Base-by-base conservation (phyloP, 2,797 vertebrate genomes). In the Sebastes elongatus region DNA sequence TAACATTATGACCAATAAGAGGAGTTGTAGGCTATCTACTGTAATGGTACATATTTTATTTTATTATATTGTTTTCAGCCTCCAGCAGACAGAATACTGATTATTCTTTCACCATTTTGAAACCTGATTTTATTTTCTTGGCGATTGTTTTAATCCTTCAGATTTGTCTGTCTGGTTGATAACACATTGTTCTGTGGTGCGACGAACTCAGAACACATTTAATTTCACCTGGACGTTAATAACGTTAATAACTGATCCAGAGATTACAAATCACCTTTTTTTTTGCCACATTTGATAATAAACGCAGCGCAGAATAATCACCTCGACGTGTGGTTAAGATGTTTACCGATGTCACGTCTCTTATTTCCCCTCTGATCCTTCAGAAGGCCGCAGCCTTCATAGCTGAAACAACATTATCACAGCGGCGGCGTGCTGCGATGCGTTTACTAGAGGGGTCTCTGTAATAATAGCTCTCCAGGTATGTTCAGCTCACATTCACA, bases 381-480 rank as follows among this genome's bases (percentile, higher is more conserved):
- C 60, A 6, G 7, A 33, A 63, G 71, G 22, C 61, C 22, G 25
- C 68, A 11, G 57, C 64, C 66, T 7, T 71, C 71, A 18, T 7
- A 16, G 57, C 77, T 59, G 67, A 64, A 81, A 77, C 80, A 76
- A 57, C 72, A 65, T 84, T 76, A 83, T 86, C 78, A 85, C 64
- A 73, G 74, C 27, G 76, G 84, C 85, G 59, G 49, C 4, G n/a
- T 22, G 78, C 70, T 4, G 16, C 68, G 35, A 71, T 68, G 49
- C 73, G 68, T 76, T 84, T 81, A 81, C 73, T 18, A 63, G 18
- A 71, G 79, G 71, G 80, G 35, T 70, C 80, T 86, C 76, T 60
- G 60, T 82, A 81, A 83, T 72, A 59, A 38, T 38, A 38, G 77
- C 83, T 89, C 81, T 92, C 78, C 74, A 86, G 81, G 87, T 88